Evolutionary conservation across 2,113 vertebrate genomes (phyloP).

Genomic region (Cnemophilus loriae): DNA sequence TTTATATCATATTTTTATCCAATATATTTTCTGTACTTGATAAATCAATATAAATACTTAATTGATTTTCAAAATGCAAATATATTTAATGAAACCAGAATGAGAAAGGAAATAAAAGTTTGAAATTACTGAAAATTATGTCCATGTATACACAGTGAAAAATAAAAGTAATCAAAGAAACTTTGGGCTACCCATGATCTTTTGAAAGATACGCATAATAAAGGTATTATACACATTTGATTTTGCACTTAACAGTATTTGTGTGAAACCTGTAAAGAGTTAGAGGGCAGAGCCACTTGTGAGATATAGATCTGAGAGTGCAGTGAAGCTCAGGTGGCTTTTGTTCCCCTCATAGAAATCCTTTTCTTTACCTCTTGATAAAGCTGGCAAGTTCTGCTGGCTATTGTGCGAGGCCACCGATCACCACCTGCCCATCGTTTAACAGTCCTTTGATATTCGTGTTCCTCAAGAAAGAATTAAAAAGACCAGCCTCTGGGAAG

Average conservation of each 20-base stretch:
- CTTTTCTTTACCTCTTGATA: neutral
- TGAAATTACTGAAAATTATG: neutral
- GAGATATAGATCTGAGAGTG: neutral
- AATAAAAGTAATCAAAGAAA: neutral
- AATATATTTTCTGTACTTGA: neutral
- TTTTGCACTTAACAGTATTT: neutral
- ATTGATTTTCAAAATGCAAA: neutral
- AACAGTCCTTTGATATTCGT: neutral
- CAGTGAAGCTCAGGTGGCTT: neutral
- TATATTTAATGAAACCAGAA: neutral
- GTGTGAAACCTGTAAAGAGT: neutral
- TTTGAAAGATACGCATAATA: neutral
- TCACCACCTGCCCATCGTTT: neutral
- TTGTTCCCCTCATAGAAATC: neutral
- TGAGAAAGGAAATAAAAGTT: neutral
- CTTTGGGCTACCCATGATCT: neutral
- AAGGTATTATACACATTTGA: neutral
- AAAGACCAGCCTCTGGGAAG: neutral
- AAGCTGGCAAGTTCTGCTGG: neutral
- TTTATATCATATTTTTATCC: neutral
- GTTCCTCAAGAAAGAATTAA: neutral
- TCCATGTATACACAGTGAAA: neutral
- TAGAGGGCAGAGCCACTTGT: fast-evolving
- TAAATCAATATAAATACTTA: neutral
- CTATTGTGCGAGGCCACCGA: neutral